Evolutionary conservation across 2,113 vertebrate genomes (phyloP).

Genomic region (Pontoporia blainvillei): DNA sequence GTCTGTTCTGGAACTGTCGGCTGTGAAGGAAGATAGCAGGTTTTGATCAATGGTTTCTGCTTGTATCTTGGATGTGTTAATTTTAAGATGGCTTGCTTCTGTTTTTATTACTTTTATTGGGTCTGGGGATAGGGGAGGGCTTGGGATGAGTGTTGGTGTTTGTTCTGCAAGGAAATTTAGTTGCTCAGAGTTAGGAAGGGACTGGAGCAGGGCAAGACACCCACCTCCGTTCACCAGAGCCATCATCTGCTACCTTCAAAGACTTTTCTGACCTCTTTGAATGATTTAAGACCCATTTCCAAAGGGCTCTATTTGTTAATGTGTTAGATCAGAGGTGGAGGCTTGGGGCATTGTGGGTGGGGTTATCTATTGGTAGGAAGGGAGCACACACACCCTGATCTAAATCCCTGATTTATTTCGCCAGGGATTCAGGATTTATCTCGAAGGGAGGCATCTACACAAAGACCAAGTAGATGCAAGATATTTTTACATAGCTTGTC

Average conservation of each 20-base stretch:
- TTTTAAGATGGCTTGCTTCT: slow-evolving; percentile 55
- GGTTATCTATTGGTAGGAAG: background rate
- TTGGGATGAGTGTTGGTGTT: background rate
- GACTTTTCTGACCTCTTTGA: background rate
- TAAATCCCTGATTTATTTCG: background rate
- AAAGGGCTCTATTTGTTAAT: background rate
- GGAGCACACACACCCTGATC: background rate
- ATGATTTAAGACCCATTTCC: background rate
- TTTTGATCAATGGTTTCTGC: slow-evolving; percentile 62
- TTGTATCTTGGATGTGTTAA: slow-evolving; percentile 60
- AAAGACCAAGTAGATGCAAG: background rate
- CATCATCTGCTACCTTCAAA: background rate
- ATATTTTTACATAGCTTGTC: slow-evolving; percentile 23
- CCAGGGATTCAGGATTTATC: background rate
- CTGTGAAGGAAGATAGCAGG: slow-evolving; percentile 48
- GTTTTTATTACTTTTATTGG: slow-evolving; percentile 47
- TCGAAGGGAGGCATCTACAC: background rate
- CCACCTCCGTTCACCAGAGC: background rate
- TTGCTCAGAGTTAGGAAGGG: background rate
- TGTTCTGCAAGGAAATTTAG: background rate
- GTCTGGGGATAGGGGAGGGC: background rate
- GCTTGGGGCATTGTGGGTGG: background rate
- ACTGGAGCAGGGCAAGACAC: background rate
- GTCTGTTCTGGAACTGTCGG: background rate
- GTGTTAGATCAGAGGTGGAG: background rate